phyloP scores from a whole-genome alignment of 2,113 vertebrate genomes.

The Ascaphus truei region DNA sequence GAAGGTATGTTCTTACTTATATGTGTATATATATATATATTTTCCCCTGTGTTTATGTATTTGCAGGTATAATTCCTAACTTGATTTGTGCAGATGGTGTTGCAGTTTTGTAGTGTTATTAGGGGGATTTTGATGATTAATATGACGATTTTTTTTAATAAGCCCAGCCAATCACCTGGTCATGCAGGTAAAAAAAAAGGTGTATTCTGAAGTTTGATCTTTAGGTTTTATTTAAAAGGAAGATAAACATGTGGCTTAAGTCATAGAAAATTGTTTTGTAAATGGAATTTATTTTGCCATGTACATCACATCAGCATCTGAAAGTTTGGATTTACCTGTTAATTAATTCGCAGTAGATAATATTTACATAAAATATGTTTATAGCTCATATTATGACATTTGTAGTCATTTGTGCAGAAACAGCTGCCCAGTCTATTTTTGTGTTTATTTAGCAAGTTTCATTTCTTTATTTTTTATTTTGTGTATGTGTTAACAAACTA shows the following conservation, averaged over 20 bases:
- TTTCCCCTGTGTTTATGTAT: conserved; percentile 24
- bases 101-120: too few relatives aligned
- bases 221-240: conserved; percentile 59
- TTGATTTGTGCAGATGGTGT: too few relatives aligned
- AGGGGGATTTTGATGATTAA: too few relatives aligned
- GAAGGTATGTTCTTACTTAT: conserved; percentile 77
- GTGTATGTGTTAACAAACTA: conserved; percentile 58
- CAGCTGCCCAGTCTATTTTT: conserved; percentile 38
- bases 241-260: too few relatives aligned
- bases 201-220: conserved; percentile 44
- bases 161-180: conserved; percentile 69
- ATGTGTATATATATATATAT: too few relatives aligned
- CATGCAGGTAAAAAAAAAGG: conserved; percentile 76
- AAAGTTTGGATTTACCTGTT: conserved; percentile 73
- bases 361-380: conserved; percentile 13
- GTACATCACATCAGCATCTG: conserved; percentile 52
- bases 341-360: conserved; percentile 54
- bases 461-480: conserved; percentile 73
- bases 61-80: neutral
- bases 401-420: neutral
- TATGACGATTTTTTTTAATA: conserved; percentile 40
- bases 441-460: conserved; percentile 67
- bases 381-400: conserved; percentile 5
- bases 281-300: too few relatives aligned
- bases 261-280: too few relatives aligned